phyloP scores from a whole-genome alignment of 2,888 invertebrate species.

The Zygogramma bicolorata region DNA sequence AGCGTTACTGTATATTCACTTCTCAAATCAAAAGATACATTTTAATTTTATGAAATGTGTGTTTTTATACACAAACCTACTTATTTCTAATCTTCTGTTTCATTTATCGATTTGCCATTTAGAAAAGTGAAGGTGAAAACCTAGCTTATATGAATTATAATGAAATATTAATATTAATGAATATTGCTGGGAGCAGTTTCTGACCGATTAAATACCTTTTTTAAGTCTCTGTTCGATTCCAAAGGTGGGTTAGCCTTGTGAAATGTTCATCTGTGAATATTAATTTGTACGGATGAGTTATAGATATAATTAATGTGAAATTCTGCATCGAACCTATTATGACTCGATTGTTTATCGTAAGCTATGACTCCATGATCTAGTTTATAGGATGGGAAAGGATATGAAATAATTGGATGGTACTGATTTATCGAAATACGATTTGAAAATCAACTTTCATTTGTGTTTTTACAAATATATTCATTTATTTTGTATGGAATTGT shows the following conservation, averaged over 20 bases:
- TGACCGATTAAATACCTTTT: background rate
- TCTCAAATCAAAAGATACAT: no score
- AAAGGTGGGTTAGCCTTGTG: background rate
- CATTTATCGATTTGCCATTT: conserved; percentile 20
- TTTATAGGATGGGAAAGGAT: background rate
- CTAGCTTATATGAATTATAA: conserved; percentile 26
- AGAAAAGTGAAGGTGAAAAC: conserved; percentile 35
- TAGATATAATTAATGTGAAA: background rate
- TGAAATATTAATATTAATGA: conserved; percentile 18
- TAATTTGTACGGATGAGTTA: background rate
- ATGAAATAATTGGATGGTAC: background rate
- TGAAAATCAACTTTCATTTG: background rate
- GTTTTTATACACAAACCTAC: conserved; percentile 1
- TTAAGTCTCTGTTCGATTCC: background rate
- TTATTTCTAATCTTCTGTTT: conserved; percentile 1
- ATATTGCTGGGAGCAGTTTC: conserved; percentile 8
- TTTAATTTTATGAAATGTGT: no score
- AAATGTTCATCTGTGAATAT: conserved; percentile 6
- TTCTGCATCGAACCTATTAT: background rate
- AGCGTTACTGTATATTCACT: no score
- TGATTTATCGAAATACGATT: background rate
- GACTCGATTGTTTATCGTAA: background rate
- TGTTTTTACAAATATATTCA: no score
- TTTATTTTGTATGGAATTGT: no score
- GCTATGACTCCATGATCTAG: background rate